These are phyloP conservation scores for Cirrhinus mrigala DNA, from an alignment of 2,797 vertebrate genomes.

Conservation along the genomic window DNA sequence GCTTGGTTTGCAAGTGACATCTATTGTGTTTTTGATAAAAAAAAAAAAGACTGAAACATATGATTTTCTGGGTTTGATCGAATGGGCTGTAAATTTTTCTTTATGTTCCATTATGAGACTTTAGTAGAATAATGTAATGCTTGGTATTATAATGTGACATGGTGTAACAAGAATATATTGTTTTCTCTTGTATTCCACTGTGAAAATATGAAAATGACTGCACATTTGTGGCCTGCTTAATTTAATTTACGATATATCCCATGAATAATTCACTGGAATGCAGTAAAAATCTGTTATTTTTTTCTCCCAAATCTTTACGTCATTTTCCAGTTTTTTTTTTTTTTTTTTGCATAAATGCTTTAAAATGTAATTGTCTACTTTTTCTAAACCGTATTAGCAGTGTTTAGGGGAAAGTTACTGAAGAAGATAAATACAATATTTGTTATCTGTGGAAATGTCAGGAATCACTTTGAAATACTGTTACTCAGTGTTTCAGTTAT, in stretches of 20 bases:
- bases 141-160: not conserved
- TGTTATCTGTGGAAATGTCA: no score
- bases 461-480: no score
- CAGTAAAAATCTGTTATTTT: not conserved
- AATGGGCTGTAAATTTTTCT: not conserved
- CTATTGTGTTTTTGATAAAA: not conserved
- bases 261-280: not conserved
- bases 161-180: not conserved
- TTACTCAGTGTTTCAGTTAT: no score
- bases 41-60: not conserved
- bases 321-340: no score
- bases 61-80: not conserved
- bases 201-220: not conserved
- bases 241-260: not conserved
- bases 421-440: not conserved
- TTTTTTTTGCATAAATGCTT: not conserved
- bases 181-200: not conserved
- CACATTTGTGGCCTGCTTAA: not conserved
- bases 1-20: conserved; percentile 4
- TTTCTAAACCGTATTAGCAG: not conserved
- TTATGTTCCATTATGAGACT: not conserved
- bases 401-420: not conserved
- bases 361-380: not conserved
- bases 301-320: no score
- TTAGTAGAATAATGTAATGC: not conserved